Base-by-base conservation (phyloP, 2,888 invertebrate species). In the Drosophila recens region DNA sequence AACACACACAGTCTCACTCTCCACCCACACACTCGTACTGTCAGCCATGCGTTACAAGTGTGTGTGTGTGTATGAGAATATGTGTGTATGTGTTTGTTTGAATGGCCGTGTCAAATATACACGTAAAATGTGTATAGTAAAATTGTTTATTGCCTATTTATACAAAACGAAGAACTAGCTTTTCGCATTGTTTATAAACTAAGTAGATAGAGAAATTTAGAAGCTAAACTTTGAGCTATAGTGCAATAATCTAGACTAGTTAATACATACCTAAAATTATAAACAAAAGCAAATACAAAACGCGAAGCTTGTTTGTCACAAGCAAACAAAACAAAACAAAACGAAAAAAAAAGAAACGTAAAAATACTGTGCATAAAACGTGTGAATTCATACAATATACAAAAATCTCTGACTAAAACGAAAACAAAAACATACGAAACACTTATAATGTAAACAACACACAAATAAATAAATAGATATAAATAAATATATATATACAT, bases 331-430 rank as follows among this genome's bases (percentile, higher is more conserved):
- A 34, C 17, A 52, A 20, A 46, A 48, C 49, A 20, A 51, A n/a
- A n/a, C n/a, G n/a, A n/a, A n/a, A 20, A 52, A 36, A 30, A 30
- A 52, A 36, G 17, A 48, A 48, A 20, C 48, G 15, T 33, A 30
- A 49, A 69, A 62, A 85, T 69, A 89, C 84, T 81, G 84, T 86
- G 88, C 83, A 86, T 82, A 73, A 78, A 82, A 79, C 72, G 69
- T 72, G 53, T 70, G 46, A 48, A 65, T 43, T 33, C 34, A 61
- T 48, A 48, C 68, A 54, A 51, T 57, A 74, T 67, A 80, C 52
- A 67, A 40, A 59, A 57, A 58, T 36, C 8, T 6, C 62, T 56
- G 64, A 59, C 33, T 45, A 61, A 52, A 52, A n/a, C 20, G 48
- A 40, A 56, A 61, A 36, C 45, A 36, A 27, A 13, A 27, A 43